Percentiles rank a stretch among this genome's conserved stretches.
Conservation (phyloP, 2,797 vertebrate genomes). For the Gouania willdenowi region DNA sequence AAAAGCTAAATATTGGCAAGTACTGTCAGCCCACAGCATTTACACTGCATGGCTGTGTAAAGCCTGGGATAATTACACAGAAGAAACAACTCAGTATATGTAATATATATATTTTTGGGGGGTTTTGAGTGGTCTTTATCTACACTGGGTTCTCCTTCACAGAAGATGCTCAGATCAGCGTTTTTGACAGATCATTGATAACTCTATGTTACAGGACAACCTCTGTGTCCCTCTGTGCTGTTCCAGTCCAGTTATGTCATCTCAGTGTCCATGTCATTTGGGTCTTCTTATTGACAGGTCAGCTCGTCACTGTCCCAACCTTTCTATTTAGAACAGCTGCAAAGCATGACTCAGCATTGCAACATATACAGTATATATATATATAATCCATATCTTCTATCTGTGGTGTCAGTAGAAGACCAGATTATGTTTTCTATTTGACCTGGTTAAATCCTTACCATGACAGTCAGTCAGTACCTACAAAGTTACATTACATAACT, state of each 20-base stretch:
- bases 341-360: conserved; percentile 26
- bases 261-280: conserved; percentile 30
- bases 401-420: neutral
- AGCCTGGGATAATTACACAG: conserved; percentile 26
- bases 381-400: conserved; percentile 16
- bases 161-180: no score
- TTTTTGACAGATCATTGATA: no score
- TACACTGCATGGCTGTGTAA: conserved; percentile 43
- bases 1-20: conserved; percentile 46
- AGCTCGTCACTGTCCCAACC: conserved; percentile 19
- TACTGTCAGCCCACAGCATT: conserved; percentile 41
- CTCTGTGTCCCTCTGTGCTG: conserved; percentile 11
- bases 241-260: conserved; percentile 49
- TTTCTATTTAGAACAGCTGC: neutral
- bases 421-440: conserved; percentile 19
- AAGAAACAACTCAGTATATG: no score
- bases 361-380: neutral
- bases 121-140: no score
- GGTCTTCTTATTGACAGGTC: conserved; percentile 44
- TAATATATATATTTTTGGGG: no score
- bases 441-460: conserved; percentile 10
- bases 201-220: no score
- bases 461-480: conserved; percentile 33
- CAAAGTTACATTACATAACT: conserved; percentile 58
- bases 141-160: no score